These are phyloP conservation scores for Sebastes elongatus DNA, from an alignment of 2,797 vertebrate species.

Conservation along the genomic window DNA sequence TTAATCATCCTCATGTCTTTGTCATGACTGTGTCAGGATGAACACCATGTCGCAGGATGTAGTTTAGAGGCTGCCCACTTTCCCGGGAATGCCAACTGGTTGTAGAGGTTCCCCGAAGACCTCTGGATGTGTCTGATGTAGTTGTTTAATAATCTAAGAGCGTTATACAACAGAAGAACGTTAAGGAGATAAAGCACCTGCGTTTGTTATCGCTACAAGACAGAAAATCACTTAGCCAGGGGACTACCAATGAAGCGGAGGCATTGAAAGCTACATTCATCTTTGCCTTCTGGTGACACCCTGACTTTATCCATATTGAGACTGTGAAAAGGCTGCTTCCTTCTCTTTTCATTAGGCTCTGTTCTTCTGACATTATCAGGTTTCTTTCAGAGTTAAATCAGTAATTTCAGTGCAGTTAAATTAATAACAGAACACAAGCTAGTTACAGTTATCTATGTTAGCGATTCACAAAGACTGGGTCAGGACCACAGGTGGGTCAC, in stretches of 20 bases:
- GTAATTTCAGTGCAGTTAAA: not conserved
- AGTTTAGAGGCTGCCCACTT: not conserved
- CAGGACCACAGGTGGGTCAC: not conserved
- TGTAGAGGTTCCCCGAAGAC: slow-evolving; percentile 27
- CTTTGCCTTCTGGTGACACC: slow-evolving; percentile 29
- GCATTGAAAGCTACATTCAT: slow-evolving; percentile 34
- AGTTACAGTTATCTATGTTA: not conserved
- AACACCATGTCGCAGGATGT: slow-evolving; percentile 6
- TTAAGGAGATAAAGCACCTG: slow-evolving; percentile 52
- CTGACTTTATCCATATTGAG: slow-evolving; percentile 10
- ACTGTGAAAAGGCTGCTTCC: slow-evolving; percentile 1
- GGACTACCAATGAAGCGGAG: slow-evolving; percentile 28
- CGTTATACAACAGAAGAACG: slow-evolving; percentile 35
- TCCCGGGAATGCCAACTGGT: slow-evolving; percentile 7
- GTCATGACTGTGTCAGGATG: slow-evolving; percentile 2
- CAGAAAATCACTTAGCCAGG: slow-evolving; percentile 54
- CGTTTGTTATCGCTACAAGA: slow-evolving; percentile 52
- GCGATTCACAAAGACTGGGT: not conserved
- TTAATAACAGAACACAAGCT: not conserved
- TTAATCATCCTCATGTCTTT: slow-evolving; percentile 14
- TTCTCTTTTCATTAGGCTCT: not conserved
- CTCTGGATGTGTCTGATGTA: slow-evolving; percentile 33
- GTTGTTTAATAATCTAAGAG: slow-evolving; percentile 54
- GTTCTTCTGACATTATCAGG: not conserved
- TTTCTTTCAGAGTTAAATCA: not conserved